A percentile compares a stretch with the other conserved stretches of the same genome.
These are phyloP conservation scores for Drosophila murphyi DNA, from an alignment of 1,140 invertebrate species.

Conservation along the genomic window DNA sequence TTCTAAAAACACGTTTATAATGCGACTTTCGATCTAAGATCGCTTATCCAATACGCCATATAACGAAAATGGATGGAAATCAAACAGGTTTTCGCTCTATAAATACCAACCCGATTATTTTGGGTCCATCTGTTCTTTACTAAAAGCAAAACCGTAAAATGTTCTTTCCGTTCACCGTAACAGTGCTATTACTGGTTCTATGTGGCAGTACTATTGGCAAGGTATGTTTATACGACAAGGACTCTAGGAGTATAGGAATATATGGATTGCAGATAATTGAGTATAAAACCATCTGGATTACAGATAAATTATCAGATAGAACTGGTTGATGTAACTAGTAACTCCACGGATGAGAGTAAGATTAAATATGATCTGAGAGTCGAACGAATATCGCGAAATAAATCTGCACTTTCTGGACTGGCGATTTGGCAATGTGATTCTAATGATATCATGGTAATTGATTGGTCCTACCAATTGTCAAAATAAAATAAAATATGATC, in stretches of 20 bases:
- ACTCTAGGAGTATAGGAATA: background rate
- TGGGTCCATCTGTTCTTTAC: background rate
- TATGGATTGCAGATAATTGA: too few species aligned
- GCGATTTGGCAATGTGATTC: background rate
- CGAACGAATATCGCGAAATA: background rate
- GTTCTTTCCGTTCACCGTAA: background rate
- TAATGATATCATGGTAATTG: background rate
- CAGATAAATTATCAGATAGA: background rate
- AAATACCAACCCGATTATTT: background rate
- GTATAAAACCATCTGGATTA: background rate
- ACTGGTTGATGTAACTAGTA: background rate
- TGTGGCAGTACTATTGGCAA: background rate
- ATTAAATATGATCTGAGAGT: background rate
- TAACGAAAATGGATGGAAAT: background rate
- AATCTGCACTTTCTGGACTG: background rate
- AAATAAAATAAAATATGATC: too few species aligned
- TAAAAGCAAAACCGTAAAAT: background rate
- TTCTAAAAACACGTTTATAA: background rate
- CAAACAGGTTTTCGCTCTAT: background rate
- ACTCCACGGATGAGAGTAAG: slow-evolving; percentile 10
- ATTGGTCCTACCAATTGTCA: background rate
- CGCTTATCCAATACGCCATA: background rate
- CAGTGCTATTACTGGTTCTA: background rate
- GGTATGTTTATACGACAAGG: background rate
- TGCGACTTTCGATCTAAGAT: background rate